Base-by-base conservation (phyloP, 2,113 vertebrate genomes). In the Edolisoma coerulescens region DNA sequence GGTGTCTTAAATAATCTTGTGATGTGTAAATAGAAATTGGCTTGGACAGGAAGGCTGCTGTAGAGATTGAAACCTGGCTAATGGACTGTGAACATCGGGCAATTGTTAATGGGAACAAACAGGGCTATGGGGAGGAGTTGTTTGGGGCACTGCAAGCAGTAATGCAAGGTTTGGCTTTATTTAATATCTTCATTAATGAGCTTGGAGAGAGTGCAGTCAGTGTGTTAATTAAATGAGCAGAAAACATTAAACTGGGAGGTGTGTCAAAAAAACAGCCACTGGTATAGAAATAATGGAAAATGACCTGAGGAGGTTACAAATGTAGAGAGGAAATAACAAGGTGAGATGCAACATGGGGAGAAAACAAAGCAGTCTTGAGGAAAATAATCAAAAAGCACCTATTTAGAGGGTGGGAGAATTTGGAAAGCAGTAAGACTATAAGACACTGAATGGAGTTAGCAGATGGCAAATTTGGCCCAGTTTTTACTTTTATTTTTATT, bases 211-310 rank as follows among this genome's bases (percentile, higher is more conserved):
- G 86, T 91, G 76, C 95, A 97, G 82, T 82, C 90, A 86, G 84
- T 87, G 92, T 93, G 93, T 97, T 97, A 98, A 98, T 98, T 97
- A 97, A 97, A 96, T 95, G 93, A 97, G 92, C 83, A 95, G 96
- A 97, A 95, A 95, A 94, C 94, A 97, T 82, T 97, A 96, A 97
- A 97, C 45, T 95, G 88, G 76, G 93, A 95, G 92, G 95, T 96
- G 93, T 97, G 95, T 97, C 93, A 94, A 96, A 97, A 95, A 97
- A 97, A 8, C 91, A 97, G 87, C 68, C 82, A 95, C 33, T 88
- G 91, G 49, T 88, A 96, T 94, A 97, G 97, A 97, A 97, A 80
- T 93, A 86, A 83, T 86, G 56, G 87, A 77, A 97, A 97, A 96
- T 87, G 35, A 96, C 96, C 88, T 94, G 54, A 50, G 97, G 77